Base-by-base conservation (phyloP, 2,113 vertebrate species). In the Scolopax mira region DNA sequence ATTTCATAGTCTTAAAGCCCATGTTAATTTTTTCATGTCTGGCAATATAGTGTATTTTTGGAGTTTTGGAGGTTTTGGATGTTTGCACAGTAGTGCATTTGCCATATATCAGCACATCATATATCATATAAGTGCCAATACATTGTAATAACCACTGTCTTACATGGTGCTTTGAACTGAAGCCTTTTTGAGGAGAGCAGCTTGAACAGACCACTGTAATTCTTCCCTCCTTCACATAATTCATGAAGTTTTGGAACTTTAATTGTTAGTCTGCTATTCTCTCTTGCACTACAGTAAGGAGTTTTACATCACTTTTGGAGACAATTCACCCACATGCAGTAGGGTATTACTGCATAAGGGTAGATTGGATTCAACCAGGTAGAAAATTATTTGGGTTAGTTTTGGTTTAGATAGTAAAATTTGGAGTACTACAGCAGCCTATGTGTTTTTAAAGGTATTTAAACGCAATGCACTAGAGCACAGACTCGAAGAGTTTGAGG, bases 51-150 rank as follows among this genome's bases (percentile, higher is more conserved):
- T 66, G 1, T 78, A n/a, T 72, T 86, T 89, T 89, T 44, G 77
- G 61, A n/a, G n/a, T n/a, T n/a, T n/a, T n/a, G n/a, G n/a, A n/a
- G n/a, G n/a, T n/a, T n/a, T n/a, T n/a, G n/a, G n/a, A n/a, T 46
- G 25, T 78, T 94, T 87, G 70, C 41, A 27, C 39, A 62, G 70
- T 49, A 44, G 16, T 82, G 31, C 54, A 85, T 91, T 79, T 72
- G 41, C 79, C 33, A 5, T 88, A 3, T 35, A 46, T 90, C 60
- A 48, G 39, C 2, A 0, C 46, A 49, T 42, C 41, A 42, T 42
- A 42, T 42, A 42, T 42, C 41, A 15, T 42, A 42, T 42, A 89
- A 91, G 65, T 77, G 46, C n/a, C 58, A 61, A 10, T 75, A 37
- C 3, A 0, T 23, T 27, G 27, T 49, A 41, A 39, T 57, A 54